Conservation (phyloP, 2,797 vertebrate genomes). For the Poecile montanus region DNA sequence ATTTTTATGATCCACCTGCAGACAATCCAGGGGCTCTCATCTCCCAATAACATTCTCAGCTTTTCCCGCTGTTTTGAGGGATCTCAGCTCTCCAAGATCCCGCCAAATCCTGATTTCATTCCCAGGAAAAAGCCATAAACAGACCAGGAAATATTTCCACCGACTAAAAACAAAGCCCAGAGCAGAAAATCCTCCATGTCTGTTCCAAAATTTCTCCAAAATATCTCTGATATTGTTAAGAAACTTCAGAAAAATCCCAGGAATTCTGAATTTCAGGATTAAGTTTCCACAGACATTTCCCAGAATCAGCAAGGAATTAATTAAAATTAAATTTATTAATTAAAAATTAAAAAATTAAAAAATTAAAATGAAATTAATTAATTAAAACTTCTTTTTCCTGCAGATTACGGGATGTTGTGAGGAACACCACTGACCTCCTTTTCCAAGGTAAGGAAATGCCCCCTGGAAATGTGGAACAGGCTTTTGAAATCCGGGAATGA, state of each 20-base stretch:
- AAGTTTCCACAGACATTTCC: constrained; percentile 33
- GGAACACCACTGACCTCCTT: constrained; percentile 9
- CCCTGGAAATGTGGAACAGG: neutral
- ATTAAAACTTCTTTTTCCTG: constrained; percentile 57
- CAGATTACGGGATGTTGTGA: constrained; percentile 23
- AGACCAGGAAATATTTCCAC: neutral
- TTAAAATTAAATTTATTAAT: too few relatives aligned
- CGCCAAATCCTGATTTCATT: neutral
- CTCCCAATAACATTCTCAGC: neutral
- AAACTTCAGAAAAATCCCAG: constrained; percentile 39
- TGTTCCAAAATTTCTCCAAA: neutral
- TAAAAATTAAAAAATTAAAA: too few relatives aligned
- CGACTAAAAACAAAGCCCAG: neutral
- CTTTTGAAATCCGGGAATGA: neutral
- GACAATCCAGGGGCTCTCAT: neutral
- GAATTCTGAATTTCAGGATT: constrained; percentile 48
- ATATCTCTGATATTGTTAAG: neutral
- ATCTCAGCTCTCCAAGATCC: neutral
- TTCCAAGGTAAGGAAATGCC: constrained; percentile 9
- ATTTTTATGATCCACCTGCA: neutral
- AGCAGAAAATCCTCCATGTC: neutral
- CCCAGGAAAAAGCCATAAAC: neutral
- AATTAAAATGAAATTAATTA: too few relatives aligned
- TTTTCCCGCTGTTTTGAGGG: neutral
- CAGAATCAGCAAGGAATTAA: constrained; percentile 40